Conservation (phyloP, 1,140 invertebrate species). For the Belonocnema kinseyi region DNA sequence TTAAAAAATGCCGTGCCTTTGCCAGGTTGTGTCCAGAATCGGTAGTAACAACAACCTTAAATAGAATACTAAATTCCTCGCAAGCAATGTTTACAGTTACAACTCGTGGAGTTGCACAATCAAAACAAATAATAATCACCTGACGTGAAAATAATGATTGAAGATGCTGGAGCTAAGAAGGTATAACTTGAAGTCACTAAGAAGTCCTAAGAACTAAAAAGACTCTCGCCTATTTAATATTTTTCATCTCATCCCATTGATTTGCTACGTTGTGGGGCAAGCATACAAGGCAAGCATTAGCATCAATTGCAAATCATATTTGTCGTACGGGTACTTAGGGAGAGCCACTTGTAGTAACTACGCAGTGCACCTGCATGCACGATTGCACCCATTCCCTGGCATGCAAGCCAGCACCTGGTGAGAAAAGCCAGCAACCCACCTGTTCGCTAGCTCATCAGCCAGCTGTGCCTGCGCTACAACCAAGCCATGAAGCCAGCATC, state of each 20-base stretch:
- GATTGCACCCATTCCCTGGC: conserved; percentile 51
- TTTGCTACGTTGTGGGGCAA: conserved; percentile 18
- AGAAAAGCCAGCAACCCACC: conserved; percentile 55
- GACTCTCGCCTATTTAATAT: conserved; percentile 15
- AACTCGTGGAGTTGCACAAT: not conserved
- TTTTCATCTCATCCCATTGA: conserved; percentile 6
- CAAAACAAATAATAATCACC: not conserved
- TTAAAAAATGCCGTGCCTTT: too few species aligned
- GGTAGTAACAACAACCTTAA: too few species aligned
- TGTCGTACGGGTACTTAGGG: conserved; percentile 34
- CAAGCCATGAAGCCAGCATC: conserved; percentile 32
- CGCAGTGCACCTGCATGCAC: conserved; percentile 52
- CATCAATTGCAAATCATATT: conserved; percentile 40
- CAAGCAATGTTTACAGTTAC: not conserved
- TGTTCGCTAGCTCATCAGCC: conserved; percentile 54
- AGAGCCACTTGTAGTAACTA: conserved; percentile 40
- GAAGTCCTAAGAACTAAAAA: conserved; percentile 24
- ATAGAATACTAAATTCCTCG: too few species aligned
- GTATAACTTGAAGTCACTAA: not conserved
- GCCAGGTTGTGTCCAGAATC: too few species aligned
- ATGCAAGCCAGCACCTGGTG: conserved; percentile 52
- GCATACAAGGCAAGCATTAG: conserved; percentile 33
- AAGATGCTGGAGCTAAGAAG: conserved; percentile 5
- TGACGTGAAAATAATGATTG: not conserved
- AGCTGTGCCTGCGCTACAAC: conserved; percentile 41